phyloP scores from a whole-genome alignment of 1,140 invertebrate genomes.

The Drosophila orosa region DNA sequence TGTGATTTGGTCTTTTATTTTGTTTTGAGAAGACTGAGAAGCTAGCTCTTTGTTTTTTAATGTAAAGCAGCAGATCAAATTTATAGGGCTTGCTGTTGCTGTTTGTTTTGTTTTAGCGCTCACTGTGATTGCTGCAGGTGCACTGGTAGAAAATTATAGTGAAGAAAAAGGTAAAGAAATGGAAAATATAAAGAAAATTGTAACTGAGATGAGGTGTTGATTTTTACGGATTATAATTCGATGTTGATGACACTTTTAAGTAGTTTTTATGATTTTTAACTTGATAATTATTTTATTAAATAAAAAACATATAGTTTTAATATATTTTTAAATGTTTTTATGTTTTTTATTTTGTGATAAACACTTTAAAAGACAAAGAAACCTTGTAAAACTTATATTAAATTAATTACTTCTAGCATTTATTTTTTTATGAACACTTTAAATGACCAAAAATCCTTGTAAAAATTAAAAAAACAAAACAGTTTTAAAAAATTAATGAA shows the following conservation, averaged over 20 bases:
- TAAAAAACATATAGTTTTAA: no score
- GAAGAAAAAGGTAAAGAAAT: not conserved
- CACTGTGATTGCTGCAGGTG: constrained; percentile 58
- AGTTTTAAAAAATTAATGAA: no score
- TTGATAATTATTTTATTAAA: not conserved
- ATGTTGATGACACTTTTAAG: not conserved
- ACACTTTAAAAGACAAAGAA: not conserved
- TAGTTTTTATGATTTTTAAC: not conserved
- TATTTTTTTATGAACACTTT: not conserved
- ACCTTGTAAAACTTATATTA: not conserved
- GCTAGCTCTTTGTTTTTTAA: constrained; percentile 54
- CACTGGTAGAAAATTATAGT: not conserved
- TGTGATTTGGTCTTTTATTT: constrained; percentile 34
- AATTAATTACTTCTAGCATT: not conserved
- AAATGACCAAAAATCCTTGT: not conserved
- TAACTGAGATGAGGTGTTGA: no score
- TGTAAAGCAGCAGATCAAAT: constrained; percentile 51
- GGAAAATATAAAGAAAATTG: not conserved
- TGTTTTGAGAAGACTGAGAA: constrained; percentile 5
- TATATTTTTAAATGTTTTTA: no score
- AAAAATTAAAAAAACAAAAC: not conserved
- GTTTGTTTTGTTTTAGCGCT: constrained; percentile 68
- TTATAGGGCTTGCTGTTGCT: constrained; percentile 51
- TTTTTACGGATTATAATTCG: not conserved
- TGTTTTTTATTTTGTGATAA: not conserved